Percentiles rank a stretch among this genome's conserved stretches.
phyloP scores from a whole-genome alignment of 2,888 invertebrate genomes.

The Chymomyza fuscimana region DNA sequence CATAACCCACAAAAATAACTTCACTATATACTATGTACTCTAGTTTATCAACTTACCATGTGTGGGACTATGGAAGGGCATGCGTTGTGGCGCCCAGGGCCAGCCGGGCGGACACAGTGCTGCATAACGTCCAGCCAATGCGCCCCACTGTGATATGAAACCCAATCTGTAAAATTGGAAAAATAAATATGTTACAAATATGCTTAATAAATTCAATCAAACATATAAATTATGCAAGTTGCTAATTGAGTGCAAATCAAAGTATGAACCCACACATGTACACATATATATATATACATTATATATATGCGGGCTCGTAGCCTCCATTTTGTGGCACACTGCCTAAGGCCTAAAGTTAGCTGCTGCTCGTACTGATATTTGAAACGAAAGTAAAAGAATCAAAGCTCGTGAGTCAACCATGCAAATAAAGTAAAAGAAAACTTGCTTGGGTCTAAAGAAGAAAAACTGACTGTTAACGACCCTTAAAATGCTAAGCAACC shows the following conservation, averaged over 20 bases:
- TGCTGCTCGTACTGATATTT: not conserved
- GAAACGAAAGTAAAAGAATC: slow-evolving; percentile 37
- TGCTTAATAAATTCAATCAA: slow-evolving; percentile 39
- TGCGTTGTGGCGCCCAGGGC: slow-evolving; percentile 83
- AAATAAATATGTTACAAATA: slow-evolving; percentile 14
- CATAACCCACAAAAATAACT: too few species aligned
- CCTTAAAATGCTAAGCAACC: slow-evolving; percentile 59
- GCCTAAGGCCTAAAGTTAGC: slow-evolving; percentile 53
- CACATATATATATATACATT: slow-evolving; percentile 10
- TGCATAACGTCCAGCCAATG: slow-evolving; percentile 87
- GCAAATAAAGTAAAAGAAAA: slow-evolving; percentile 16
- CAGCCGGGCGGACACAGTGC: slow-evolving; percentile 84
- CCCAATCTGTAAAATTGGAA: slow-evolving; percentile 83
- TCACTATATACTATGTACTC: too few species aligned
- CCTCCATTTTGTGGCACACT: slow-evolving; percentile 5
- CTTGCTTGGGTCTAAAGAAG: not conserved
- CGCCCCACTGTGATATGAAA: slow-evolving; percentile 90
- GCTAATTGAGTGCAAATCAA: slow-evolving; percentile 41
- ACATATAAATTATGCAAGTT: slow-evolving; percentile 47
- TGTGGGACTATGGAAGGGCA: slow-evolving; percentile 83
- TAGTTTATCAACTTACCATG: slow-evolving; percentile 82
- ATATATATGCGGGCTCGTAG: slow-evolving; percentile 15
- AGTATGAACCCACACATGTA: slow-evolving; percentile 3
- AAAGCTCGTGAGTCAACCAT: slow-evolving; percentile 20
- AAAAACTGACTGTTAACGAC: slow-evolving; percentile 45